A percentile compares a stretch with the other conserved stretches of the same genome.
Conservation (phyloP, 2,888 invertebrate species). For the Belgica antarctica region DNA sequence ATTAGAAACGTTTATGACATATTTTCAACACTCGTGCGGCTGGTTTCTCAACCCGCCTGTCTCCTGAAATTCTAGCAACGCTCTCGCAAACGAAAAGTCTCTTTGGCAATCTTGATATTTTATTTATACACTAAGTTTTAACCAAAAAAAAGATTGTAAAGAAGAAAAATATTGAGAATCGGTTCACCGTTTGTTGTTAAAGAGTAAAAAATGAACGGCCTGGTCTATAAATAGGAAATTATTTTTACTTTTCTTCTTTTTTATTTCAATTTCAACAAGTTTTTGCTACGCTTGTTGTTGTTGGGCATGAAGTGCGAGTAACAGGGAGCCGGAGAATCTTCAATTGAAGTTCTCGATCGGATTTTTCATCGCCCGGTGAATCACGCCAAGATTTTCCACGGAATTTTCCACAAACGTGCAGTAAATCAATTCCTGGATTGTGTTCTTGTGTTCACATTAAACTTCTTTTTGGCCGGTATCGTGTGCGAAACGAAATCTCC, state of each 20-base stretch:
- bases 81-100: not conserved
- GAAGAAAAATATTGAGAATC: constrained; percentile 39
- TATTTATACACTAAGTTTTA: not conserved
- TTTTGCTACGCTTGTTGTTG: constrained; percentile 29
- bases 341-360: not conserved
- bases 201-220: constrained; percentile 24
- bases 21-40: not conserved
- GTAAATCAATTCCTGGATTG: not conserved
- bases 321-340: not conserved
- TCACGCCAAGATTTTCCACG: too few relatives aligned
- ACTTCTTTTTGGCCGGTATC: not conserved
- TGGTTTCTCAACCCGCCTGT: not conserved
- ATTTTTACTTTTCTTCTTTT: constrained; percentile 37
- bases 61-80: not conserved
- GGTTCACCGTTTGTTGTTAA: constrained; percentile 28
- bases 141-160: not conserved
- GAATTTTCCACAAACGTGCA: not conserved
- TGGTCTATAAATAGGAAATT: constrained; percentile 29
- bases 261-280: not conserved
- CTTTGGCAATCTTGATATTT: not conserved
- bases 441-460: too few relatives aligned
- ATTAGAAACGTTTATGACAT: constrained; percentile 28
- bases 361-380: not conserved
- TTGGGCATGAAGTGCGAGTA: not conserved
- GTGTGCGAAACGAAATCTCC: not conserved